These are phyloP conservation scores for Dolichopus griseipennis DNA, from an alignment of 2,888 invertebrate genomes.

Conservation along the genomic window DNA sequence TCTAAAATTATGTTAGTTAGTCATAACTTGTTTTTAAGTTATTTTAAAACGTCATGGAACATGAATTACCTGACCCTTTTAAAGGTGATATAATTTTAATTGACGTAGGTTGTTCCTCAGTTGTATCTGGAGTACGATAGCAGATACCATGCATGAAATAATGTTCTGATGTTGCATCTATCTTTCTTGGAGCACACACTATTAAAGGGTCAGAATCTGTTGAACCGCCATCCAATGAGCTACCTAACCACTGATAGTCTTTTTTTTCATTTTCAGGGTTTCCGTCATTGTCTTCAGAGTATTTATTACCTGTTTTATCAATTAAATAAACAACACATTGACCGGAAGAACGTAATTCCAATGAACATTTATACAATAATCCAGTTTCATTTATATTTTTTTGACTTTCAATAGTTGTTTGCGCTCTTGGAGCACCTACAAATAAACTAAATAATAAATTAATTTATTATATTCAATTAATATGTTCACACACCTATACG, in stretches of 20 bases:
- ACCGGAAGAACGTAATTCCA: constrained; percentile 19
- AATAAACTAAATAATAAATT: constrained; percentile 33
- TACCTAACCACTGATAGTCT: constrained; percentile 41
- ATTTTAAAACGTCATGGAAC: background rate
- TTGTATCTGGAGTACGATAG: constrained; percentile 27
- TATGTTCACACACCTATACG: too few species aligned
- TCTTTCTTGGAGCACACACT: constrained; percentile 28
- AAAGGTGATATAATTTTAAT: constrained; percentile 26
- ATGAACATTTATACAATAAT: constrained; percentile 39
- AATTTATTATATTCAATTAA: too few species aligned
- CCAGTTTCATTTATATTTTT: constrained; percentile 38
- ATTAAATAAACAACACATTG: constrained; percentile 31
- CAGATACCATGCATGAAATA: constrained; percentile 31
- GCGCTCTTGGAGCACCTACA: constrained; percentile 43
- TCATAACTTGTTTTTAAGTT: too few species aligned
- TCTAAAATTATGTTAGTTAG: background rate
- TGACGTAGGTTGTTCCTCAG: constrained; percentile 21
- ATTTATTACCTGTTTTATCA: constrained; percentile 28
- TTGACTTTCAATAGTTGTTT: constrained; percentile 32
- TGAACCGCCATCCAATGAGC: constrained; percentile 35
- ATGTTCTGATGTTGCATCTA: constrained; percentile 14
- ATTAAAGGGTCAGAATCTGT: constrained; percentile 31
- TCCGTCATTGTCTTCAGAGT: constrained; percentile 19
- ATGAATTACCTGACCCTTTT: constrained; percentile 18
- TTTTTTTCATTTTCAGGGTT: constrained; percentile 28